Evolutionary conservation across 2,888 invertebrate species (phyloP), one percentile per base, ranked within the genome.

Genomic region (Parascotia fuliginaria): DNA sequence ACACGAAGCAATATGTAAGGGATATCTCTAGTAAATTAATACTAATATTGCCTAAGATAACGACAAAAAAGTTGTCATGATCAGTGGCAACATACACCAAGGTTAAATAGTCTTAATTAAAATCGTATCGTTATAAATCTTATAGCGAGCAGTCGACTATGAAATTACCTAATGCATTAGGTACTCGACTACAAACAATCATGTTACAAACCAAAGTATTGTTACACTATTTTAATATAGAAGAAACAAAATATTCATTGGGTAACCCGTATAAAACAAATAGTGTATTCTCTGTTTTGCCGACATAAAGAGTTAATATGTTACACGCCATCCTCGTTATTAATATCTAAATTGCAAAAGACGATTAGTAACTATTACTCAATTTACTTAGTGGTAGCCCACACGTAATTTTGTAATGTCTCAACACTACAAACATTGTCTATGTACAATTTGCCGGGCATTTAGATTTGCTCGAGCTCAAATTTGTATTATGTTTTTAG

Each of bases 401-500:
- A 12, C 3, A 13, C 13, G 13, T 13, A 13, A 32, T 13, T 36
- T 19, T 11, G 19, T 2, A 36, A 34, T 34, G 19, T 34, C 34
- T 19, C 16, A 4, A 16, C 19, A 16, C 33, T 16, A 33, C n/a
- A n/a, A n/a, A n/a, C n/a, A n/a, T n/a, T n/a, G n/a, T n/a, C n/a
- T n/a, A n/a, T n/a, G n/a, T n/a, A n/a, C n/a, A n/a, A n/a, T n/a
- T n/a, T n/a, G n/a, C n/a, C n/a, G n/a, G n/a, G n/a, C n/a, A 5
- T 16, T 34, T 12, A 3, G 11, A 19, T 9, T 11, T 36, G 33
- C 24, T 6, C 6, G 19, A 36, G 7, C 15, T 33, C 15, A 19
- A 11, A 2, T 24, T 4, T 9, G 16, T 29, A 58, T 44, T 59
- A 55, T 67, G 63, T 64, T 51, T 60, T 60, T 50, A 52, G 38